Conservation (phyloP, 2,888 invertebrate genomes). For the Stenodera caucasica region DNA sequence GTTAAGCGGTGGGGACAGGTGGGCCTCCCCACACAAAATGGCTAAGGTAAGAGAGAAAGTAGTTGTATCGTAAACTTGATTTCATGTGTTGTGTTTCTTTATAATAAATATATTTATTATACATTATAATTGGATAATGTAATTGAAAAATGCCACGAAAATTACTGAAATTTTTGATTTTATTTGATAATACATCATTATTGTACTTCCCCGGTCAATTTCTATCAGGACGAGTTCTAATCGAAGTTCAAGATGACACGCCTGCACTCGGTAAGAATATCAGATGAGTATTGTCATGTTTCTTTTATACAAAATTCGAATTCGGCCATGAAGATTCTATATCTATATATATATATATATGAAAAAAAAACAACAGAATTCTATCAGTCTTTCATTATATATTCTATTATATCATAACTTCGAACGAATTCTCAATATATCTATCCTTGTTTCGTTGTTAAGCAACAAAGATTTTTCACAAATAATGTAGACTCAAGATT, state of each 20-base stretch:
- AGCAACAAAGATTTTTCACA: neutral
- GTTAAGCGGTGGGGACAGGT: slow-evolving; percentile 24
- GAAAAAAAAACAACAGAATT: slow-evolving; percentile 23
- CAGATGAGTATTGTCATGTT: slow-evolving; percentile 34
- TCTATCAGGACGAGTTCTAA: slow-evolving; percentile 85
- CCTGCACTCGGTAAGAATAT: slow-evolving; percentile 75
- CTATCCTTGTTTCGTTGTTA: neutral
- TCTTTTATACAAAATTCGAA: slow-evolving; percentile 22
- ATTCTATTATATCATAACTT: slow-evolving; percentile 19
- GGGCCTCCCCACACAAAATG: slow-evolving; percentile 22
- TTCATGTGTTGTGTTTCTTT: slow-evolving; percentile 23
- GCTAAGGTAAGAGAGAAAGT: slow-evolving; percentile 27
- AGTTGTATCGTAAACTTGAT: slow-evolving; percentile 24
- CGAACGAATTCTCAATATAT: neutral
- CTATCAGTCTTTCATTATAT: slow-evolving; percentile 25
- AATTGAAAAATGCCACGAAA: slow-evolving; percentile 76
- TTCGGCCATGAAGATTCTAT: slow-evolving; percentile 25
- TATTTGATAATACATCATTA: slow-evolving; percentile 91
- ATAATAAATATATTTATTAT: slow-evolving; percentile 16
- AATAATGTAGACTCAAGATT: neutral
- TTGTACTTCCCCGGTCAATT: slow-evolving; percentile 94
- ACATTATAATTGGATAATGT: slow-evolving; percentile 17
- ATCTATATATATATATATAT: slow-evolving; percentile 11
- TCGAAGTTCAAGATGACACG: slow-evolving; percentile 92
- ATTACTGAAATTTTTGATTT: slow-evolving; percentile 87